Percentiles rank a stretch among this genome's conserved stretches.
These are phyloP conservation scores for Manis pentadactyla DNA, from an alignment of 2,797 vertebrate species.

Conservation along the genomic window DNA sequence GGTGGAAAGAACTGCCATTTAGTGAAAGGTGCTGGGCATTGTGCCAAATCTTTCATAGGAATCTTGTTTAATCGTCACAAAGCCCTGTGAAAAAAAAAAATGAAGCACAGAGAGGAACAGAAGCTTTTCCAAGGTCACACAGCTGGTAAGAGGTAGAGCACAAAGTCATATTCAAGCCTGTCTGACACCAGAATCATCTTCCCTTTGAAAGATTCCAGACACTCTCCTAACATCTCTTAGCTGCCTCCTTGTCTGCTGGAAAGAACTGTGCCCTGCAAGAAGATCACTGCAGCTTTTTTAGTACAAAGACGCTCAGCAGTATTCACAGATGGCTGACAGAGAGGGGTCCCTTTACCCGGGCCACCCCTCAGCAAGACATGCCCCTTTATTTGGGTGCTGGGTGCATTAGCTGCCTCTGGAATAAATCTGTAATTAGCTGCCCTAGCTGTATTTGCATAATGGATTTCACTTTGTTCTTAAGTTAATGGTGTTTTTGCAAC, in stretches of 20 bases:
- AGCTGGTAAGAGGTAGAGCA: not conserved
- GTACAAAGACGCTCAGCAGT: not conserved
- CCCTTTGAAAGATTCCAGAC: not conserved
- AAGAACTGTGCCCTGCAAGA: slow-evolving; percentile 12
- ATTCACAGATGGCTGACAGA: slow-evolving; percentile 56
- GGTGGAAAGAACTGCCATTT: not conserved
- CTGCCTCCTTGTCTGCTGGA: not conserved
- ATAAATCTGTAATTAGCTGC: slow-evolving; percentile 81
- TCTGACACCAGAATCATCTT: not conserved
- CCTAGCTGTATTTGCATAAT: slow-evolving; percentile 83
- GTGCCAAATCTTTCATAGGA: not conserved
- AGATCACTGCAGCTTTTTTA: not conserved
- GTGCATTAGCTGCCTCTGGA: slow-evolving; percentile 75
- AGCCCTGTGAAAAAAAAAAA: not conserved
- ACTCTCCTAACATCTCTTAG: not conserved
- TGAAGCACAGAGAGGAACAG: slow-evolving; percentile 14
- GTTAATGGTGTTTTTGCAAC: slow-evolving; percentile 82
- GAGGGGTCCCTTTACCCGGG: slow-evolving; percentile 43
- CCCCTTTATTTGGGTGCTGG: slow-evolving; percentile 77
- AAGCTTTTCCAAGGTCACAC: slow-evolving; percentile 43
- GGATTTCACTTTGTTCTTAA: slow-evolving; percentile 83
- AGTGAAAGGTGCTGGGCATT: not conserved
- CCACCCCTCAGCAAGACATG: slow-evolving; percentile 54
- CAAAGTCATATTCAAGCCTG: slow-evolving; percentile 36
- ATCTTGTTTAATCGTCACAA: not conserved